A percentile compares a stretch with the other conserved stretches of the same genome.
Evolutionary conservation across 2,113 vertebrate genomes (phyloP).

Genomic region (Cebus imitator): DNA sequence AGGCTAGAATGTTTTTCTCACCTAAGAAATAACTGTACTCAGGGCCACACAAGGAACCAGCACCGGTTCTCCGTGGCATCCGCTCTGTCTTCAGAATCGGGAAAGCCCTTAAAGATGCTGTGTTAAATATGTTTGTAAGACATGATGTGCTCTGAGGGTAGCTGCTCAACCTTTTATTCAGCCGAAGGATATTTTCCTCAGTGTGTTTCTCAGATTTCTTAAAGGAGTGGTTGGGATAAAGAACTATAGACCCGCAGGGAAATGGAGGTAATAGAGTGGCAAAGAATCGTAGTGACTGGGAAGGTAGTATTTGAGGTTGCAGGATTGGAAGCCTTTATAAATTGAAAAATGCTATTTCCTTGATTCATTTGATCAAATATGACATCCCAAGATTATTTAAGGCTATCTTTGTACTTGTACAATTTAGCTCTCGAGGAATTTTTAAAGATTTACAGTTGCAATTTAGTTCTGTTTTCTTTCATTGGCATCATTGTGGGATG

Average conservation of each 20-base stretch:
- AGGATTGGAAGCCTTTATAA: not conserved
- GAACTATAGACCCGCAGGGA: not conserved
- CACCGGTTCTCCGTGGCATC: not conserved
- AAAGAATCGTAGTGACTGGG: not conserved
- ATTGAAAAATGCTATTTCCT: not conserved
- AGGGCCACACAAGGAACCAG: not conserved
- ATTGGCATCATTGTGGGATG: not conserved
- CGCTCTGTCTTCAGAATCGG: not conserved
- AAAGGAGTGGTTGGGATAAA: not conserved
- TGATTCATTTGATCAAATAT: not conserved
- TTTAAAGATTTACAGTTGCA: not conserved
- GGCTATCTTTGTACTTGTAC: not conserved
- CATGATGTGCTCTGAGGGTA: not conserved
- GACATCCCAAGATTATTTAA: not conserved
- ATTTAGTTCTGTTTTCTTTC: not conserved
- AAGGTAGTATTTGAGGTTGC: not conserved
- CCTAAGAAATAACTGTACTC: not conserved
- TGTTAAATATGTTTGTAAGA: not conserved
- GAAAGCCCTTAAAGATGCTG: not conserved
- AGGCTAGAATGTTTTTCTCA: not conserved
- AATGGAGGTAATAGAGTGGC: not conserved
- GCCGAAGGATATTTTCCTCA: not conserved
- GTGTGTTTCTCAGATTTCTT: not conserved
- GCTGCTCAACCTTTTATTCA: not conserved
- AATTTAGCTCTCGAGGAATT: not conserved